Evolutionary conservation across 2,797 vertebrate genomes (phyloP).

Genomic region (Sebastes dallii): DNA sequence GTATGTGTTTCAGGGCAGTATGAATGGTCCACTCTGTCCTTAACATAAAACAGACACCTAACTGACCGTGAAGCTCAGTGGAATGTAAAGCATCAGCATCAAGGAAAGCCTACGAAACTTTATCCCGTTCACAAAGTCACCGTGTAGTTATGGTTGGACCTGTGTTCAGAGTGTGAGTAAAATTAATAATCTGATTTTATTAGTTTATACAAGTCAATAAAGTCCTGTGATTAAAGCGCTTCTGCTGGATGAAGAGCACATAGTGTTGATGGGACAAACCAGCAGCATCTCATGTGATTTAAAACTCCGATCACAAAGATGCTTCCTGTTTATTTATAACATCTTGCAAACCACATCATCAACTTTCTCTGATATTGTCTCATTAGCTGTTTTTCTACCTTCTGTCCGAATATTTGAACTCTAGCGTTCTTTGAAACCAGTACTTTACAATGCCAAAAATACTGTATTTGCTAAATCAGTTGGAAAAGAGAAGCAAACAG

Average conservation of each 20-base stretch:
- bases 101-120: background rate
- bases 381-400: background rate
- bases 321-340: slow-evolving; percentile 5
- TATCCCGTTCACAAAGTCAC: background rate
- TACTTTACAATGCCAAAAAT: background rate
- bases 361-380: background rate
- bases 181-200: background rate
- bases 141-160: background rate
- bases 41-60: slow-evolving; percentile 23
- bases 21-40: background rate
- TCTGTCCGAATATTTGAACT: background rate
- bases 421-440: background rate
- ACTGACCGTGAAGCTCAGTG: slow-evolving; percentile 11
- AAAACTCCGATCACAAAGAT: background rate
- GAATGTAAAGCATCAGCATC: slow-evolving; percentile 35
- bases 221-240: background rate
- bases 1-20: background rate
- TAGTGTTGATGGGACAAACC: background rate
- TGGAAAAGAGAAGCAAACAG: slow-evolving; percentile 1
- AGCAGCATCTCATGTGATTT: slow-evolving; percentile 11
- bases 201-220: background rate
- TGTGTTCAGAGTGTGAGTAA: background rate
- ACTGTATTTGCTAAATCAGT: background rate
- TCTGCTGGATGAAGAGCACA: background rate
- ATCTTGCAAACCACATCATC: background rate